Evolutionary conservation across 1,140 invertebrate species (phyloP).

Genomic region (Magallana ariakensis): DNA sequence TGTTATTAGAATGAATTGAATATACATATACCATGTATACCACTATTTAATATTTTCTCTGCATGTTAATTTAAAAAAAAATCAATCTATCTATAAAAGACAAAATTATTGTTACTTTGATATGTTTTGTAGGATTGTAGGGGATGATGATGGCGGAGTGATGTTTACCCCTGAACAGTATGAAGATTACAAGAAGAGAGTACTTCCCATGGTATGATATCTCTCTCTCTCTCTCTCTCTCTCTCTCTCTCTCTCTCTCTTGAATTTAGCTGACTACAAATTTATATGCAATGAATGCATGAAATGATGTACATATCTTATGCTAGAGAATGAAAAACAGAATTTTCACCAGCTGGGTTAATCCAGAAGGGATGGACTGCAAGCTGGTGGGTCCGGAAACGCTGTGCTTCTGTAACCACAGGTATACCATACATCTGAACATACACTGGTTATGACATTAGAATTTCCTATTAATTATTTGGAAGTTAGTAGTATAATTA

Average conservation of each 20-base stretch:
- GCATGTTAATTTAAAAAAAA: too few relatives aligned
- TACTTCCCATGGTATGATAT: slow-evolving; percentile 75
- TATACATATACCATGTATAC: too few relatives aligned
- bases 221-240: neutral
- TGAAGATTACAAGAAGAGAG: slow-evolving; percentile 80
- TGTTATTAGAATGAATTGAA: too few relatives aligned
- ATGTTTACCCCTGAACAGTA: slow-evolving; percentile 79
- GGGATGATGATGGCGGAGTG: slow-evolving; percentile 79
- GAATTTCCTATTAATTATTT: too few relatives aligned
- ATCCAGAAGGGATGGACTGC: slow-evolving; percentile 79
- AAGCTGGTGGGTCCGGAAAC: slow-evolving; percentile 80
- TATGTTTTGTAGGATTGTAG: slow-evolving; percentile 77
- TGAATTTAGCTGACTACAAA: too few relatives aligned
- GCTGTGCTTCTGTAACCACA: slow-evolving; percentile 79
- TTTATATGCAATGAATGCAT: too few relatives aligned
- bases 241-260: too few relatives aligned
- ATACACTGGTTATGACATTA: too few relatives aligned
- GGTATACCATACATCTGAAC: slow-evolving; percentile 58
- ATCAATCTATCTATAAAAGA: too few relatives aligned
- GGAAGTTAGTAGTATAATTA: too few relatives aligned
- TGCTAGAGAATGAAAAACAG: slow-evolving; percentile 78
- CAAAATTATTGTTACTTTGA: neutral
- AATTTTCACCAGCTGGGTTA: slow-evolving; percentile 75
- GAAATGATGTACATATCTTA: neutral
- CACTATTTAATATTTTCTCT: too few relatives aligned